These are phyloP conservation scores for Lissocephala sabroskyi DNA, from an alignment of 2,888 invertebrate species.

Conservation along the genomic window DNA sequence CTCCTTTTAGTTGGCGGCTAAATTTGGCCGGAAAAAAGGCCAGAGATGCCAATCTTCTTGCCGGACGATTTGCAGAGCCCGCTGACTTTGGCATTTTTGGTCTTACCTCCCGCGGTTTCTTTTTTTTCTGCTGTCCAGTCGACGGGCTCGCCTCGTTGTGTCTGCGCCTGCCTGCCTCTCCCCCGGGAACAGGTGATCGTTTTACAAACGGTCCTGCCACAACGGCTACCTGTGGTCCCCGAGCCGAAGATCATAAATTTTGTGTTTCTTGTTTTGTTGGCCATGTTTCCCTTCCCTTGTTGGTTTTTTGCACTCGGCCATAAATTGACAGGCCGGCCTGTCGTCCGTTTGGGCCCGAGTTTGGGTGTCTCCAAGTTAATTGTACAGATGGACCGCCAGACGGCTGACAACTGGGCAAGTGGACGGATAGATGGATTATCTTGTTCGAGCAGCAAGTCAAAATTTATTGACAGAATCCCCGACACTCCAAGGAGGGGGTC, in stretches of 20 bases:
- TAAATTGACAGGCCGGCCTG: conserved; percentile 29
- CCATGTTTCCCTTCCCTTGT: not conserved
- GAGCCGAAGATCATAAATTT: conserved; percentile 50
- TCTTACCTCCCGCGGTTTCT: conserved; percentile 49
- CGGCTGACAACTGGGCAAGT: no score
- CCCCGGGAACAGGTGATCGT: conserved; percentile 55
- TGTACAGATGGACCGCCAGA: no score
- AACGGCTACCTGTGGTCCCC: conserved; percentile 42
- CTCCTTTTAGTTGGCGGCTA: no score
- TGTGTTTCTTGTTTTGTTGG: conserved; percentile 40
- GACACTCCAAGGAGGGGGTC: conserved; percentile 34
- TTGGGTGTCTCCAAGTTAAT: conserved; percentile 46
- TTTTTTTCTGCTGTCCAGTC: conserved; percentile 6
- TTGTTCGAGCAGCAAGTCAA: conserved; percentile 25
- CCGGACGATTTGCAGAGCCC: no score
- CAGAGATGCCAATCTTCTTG: no score
- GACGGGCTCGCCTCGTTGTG: no score
- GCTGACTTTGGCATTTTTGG: conserved; percentile 44
- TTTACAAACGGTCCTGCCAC: conserved; percentile 40
- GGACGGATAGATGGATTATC: conserved; percentile 57
- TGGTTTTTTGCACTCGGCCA: conserved; percentile 3
- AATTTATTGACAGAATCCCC: conserved; percentile 53
- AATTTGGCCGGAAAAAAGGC: no score
- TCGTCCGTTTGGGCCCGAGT: conserved; percentile 28
- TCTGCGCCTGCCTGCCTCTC: no score